These are phyloP conservation scores for Xenopus laevis DNA, from an alignment of 2,113 vertebrate species.

Conservation along the genomic window DNA sequence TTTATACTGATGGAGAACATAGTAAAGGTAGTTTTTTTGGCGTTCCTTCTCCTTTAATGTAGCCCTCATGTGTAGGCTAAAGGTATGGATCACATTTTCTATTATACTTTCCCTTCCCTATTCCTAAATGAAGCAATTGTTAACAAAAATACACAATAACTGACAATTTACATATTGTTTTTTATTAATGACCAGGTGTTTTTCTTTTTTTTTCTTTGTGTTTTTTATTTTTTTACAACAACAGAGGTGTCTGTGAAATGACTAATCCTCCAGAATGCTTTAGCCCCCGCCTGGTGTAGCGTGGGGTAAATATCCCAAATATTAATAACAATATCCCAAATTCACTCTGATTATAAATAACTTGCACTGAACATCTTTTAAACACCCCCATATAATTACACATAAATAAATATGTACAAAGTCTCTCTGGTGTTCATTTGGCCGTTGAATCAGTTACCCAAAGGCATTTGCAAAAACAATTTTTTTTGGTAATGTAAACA, in stretches of 20 bases:
- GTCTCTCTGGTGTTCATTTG: constrained; percentile 54
- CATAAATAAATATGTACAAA: constrained; percentile 77
- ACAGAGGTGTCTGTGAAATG: constrained; percentile 31
- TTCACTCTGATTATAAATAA: constrained; percentile 64
- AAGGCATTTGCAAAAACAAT: no score
- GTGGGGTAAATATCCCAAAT: constrained; percentile 25
- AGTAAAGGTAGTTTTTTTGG: no score
- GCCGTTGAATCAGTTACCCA: background rate
- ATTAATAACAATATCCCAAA: constrained; percentile 41
- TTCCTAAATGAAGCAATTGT: background rate
- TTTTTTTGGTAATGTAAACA: no score
- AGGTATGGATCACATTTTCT: no score
- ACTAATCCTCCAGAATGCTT: constrained; percentile 45
- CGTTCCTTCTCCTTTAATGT: no score
- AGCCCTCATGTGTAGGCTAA: no score
- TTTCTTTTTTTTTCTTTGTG: constrained; percentile 37
- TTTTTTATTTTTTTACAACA: constrained; percentile 47
- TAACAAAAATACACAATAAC: background rate
- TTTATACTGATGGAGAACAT: no score
- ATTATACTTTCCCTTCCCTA: no score
- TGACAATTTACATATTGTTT: background rate
- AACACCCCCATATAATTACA: constrained; percentile 72
- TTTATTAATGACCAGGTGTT: constrained; percentile 18
- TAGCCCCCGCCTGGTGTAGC: constrained; percentile 17
- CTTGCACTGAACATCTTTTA: constrained; percentile 61